Percentiles rank a stretch among this genome's conserved stretches.
phyloP scores from a whole-genome alignment of 2,797 vertebrate species.

The Microcaecilia unicolor region DNA sequence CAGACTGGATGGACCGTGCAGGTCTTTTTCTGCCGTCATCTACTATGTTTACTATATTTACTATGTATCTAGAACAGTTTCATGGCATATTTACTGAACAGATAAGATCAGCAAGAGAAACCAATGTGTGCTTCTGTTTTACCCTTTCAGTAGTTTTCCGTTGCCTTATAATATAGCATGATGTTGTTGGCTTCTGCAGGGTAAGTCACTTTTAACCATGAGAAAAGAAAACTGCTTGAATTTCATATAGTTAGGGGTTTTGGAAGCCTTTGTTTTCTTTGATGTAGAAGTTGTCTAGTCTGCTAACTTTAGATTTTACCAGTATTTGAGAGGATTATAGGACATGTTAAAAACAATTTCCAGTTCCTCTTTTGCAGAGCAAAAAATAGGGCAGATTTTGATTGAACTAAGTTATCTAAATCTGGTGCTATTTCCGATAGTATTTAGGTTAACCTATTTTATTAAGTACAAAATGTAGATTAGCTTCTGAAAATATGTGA shows the following conservation, averaged over 20 bases:
- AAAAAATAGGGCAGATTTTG: constrained; percentile 29
- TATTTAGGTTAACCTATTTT: neutral
- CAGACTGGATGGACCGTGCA: too few species aligned
- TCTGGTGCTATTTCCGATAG: neutral
- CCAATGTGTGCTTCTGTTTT: neutral
- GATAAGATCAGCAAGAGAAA: neutral
- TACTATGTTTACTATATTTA: too few species aligned
- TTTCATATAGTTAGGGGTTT: constrained; percentile 15
- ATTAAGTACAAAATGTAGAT: neutral
- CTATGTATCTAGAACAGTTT: too few species aligned
- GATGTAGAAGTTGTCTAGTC: constrained; percentile 39
- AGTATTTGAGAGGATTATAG: constrained; percentile 37
- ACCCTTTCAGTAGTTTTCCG: neutral
- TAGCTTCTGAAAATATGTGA: neutral
- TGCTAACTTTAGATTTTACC: constrained; percentile 47
- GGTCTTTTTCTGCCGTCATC: too few species aligned
- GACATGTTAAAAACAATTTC: constrained; percentile 43
- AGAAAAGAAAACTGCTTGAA: constrained; percentile 15
- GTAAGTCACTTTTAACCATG: neutral
- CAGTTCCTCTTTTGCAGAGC: constrained; percentile 29
- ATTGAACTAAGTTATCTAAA: neutral
- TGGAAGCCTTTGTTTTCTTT: constrained; percentile 37
- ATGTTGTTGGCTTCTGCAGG: neutral
- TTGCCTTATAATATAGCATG: too few species aligned
- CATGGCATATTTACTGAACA: neutral